Evolutionary conservation across 37 sponge, comb jelly and placozoan genomes (phyloP), one percentile per base, ranked within the genome.

Genomic region (Aphrocallistes beatrix): DNA sequence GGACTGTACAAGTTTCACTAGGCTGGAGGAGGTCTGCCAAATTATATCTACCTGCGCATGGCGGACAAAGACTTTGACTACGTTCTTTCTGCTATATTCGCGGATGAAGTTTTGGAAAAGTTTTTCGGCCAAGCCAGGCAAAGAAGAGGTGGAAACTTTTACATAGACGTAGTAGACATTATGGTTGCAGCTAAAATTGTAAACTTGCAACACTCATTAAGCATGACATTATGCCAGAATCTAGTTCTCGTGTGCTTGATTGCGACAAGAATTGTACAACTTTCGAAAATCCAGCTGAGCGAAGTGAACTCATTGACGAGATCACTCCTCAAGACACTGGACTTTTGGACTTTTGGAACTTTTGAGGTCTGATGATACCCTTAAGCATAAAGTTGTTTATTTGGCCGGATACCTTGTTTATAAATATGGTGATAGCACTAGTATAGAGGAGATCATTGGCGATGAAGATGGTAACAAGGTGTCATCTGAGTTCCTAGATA

Each of bases 1-100:
- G n/a, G 75, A 60, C 75, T 60, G 75, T 60, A 60, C 75, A 60
- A 60, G 75, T 60, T 60, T 60, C 75, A 60, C 75, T 60, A 60
- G 75, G 75, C 75, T 60, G 75, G 75, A 60, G 75, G 75, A 60
- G 75, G 75, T 30, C 75, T 60, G 75, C 75, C 75, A 60, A 60
- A 60, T 60, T 60, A 60, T 60, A 60, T 60, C 75, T 60, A 60
- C 75, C 75, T 60, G 75, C 34, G 75, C 75, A 60, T 60, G 75
- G 75, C 34, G 75, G 75, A 60, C 75, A 60, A 60, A 60, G 75
- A 60, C 75, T 60, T 60, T 60, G 75, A 60, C 75, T 60, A 60
- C 75, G 75, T 60, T 60, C 75, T 60, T 60, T 30, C 75, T 60
- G 75, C 75, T 60, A 60, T 60, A 60, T 60, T 60, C 75, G 75